Base-by-base conservation (phyloP, 2,113 vertebrate species). In the Trichomycterus rosablanca region DNA sequence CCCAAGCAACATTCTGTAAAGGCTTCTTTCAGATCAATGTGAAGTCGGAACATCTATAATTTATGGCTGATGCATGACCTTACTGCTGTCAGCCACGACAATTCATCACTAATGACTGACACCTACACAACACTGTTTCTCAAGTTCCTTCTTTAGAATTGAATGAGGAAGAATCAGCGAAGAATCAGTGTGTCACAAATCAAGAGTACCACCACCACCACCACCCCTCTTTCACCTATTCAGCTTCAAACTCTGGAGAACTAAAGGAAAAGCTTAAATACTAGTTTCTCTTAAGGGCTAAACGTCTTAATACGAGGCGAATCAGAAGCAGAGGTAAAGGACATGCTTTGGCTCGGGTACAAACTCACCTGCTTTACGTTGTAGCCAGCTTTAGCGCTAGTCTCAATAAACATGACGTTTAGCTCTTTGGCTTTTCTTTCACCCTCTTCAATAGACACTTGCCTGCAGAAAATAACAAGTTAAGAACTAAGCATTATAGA, bases 351-450 rank as follows among this genome's bases (percentile, higher is more conserved):
- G 4, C 39, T 43, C 5, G 12, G 53, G n/a, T 40, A 10, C 16
- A 24, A 7, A 80, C 91, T 92, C 83, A 99, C 96, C 94, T 99
- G 96, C 83, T 99, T 99, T 55, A 99, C 95, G 20, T 99, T 99
- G 88, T 98, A 99, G 77, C 96, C 96, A 12, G 96, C 95, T 89
- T 99, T 99, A 71, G 96, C 96, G 77, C 96, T 99, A 82, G 96
- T 99, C 90, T 99, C 96, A 76, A 99, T 99, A 91, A 99, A 99
- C 94, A 99, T 99, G 84, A 99, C 95, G 87, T 93, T 99, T 85
- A 99, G 90, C 88, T 99, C 96, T 96, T 97, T 97, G 91, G 96
- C 96, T 91, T 98, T 98, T 83, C 92, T 89, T 73, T 99, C 96
- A 66, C 96, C 96, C 83, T 99, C 96, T 76, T 99, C 96, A 75